A percentile compares a stretch with the other conserved stretches of the same genome.
phyloP scores from a whole-genome alignment of 1,140 invertebrate genomes.

The Eriosoma lanigerum region DNA sequence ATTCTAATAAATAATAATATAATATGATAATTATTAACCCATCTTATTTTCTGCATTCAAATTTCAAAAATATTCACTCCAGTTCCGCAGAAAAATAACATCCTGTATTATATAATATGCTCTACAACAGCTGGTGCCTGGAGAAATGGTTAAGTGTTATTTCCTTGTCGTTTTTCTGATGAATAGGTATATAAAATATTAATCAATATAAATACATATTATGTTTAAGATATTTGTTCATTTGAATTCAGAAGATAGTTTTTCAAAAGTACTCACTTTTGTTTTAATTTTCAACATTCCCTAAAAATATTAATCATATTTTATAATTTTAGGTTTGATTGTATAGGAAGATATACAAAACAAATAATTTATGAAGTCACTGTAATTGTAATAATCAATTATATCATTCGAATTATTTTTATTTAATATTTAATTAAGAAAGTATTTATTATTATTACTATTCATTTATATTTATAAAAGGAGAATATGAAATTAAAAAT shows the following conservation, averaged over 20 bases:
- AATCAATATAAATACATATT: neutral
- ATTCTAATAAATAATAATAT: too few species aligned
- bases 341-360: neutral
- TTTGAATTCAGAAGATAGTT: neutral
- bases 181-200: neutral
- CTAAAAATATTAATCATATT: neutral
- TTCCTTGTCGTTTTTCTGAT: neutral
- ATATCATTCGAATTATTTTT: too few species aligned
- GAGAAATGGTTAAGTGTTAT: neutral
- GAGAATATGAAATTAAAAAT: too few species aligned
- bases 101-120: neutral
- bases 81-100: neutral
- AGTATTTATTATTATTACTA: too few species aligned
- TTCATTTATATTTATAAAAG: too few species aligned
- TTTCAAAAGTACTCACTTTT: neutral
- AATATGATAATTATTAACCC: neutral
- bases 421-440: too few species aligned
- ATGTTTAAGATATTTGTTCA: neutral
- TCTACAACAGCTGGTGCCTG: neutral
- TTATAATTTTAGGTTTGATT: too few species aligned
- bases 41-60: neutral
- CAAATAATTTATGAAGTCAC: neutral
- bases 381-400: too few species aligned
- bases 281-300: too few species aligned
- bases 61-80: neutral